Base-by-base conservation (phyloP, 2,888 invertebrate species). In the Hemicrepidius hirtus region DNA sequence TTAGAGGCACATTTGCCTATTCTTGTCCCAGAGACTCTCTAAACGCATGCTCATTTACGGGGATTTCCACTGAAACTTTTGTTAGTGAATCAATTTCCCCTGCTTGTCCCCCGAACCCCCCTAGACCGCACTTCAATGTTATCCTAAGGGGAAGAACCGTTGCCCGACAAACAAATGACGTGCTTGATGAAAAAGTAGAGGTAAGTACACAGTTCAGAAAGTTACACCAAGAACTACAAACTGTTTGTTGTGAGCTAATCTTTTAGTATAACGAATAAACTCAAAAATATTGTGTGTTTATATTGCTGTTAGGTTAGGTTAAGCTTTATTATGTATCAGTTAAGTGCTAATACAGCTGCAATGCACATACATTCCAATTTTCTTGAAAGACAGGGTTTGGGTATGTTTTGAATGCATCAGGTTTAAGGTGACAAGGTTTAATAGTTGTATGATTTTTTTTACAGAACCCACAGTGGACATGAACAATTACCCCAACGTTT, bases 401-500 rank as follows among this genome's bases (percentile, higher is more conserved):
- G 57, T 57, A 37, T 7, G 49, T 53, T 53, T 16, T 16, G 44
- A 53, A 16, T 7, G 6, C 35, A n/a, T n/a, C n/a, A 9, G 18
- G 57, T 57, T 13, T 18, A 16, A 10, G 3, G 46, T 46, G 46
- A 20, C 6, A 24, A 9, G 6, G 6, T 7, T n/a, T 18, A 13
- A 46, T 46, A 20, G 6, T 40, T 13, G n/a, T 40, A 13, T 40
- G 10, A 10, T 46, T 46, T 18, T 46, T 46, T 18, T 18, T 28
- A n/a, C 44, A 64, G 68, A 57, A 0, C 24, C 28, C 0, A 1
- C 72, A 35, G 21, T 32, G 68, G 77, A 77, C 32, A 78, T 78
- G 78, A 76, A 60, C 64, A 49, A 44, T n/a, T 85, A 82, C 76
- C 82, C 83, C 3, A 80, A 78, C 67, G 76, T 81, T 16, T 75